A percentile compares a stretch with the other conserved stretches of the same genome.
Evolutionary conservation across 2,888 invertebrate genomes (phyloP).

Genomic region (Eretmocerus hayati): DNA sequence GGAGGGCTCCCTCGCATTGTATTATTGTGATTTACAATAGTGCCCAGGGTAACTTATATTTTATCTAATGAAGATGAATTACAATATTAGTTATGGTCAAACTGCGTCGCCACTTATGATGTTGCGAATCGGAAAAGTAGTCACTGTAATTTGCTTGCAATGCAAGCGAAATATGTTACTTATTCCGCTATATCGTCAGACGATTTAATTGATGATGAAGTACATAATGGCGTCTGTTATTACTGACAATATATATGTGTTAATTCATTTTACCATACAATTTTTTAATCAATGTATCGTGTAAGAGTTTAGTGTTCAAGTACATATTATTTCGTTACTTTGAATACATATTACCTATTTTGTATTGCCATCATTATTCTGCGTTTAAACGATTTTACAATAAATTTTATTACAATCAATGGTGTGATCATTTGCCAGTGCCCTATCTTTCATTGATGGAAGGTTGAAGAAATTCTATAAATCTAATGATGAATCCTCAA

Average conservation of each 20-base stretch:
- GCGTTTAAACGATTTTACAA: constrained; percentile 19
- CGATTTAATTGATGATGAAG: constrained; percentile 7
- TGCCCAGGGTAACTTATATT: not conserved
- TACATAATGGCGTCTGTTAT: constrained; percentile 6
- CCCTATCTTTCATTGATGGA: too few relatives aligned
- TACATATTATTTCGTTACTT: constrained; percentile 7
- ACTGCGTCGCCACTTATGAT: not conserved
- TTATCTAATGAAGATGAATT: not conserved
- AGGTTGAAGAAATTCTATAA: too few relatives aligned
- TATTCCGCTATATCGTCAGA: constrained; percentile 12
- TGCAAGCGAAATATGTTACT: constrained; percentile 9
- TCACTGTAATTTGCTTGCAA: constrained; percentile 20
- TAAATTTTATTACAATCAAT: constrained; percentile 23
- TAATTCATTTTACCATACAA: constrained; percentile 10
- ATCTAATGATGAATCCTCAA: too few relatives aligned
- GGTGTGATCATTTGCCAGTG: too few relatives aligned
- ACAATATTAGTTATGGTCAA: too few relatives aligned
- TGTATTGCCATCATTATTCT: constrained; percentile 15
- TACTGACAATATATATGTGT: constrained; percentile 8
- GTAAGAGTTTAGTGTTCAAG: constrained; percentile 2
- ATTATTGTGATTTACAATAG: constrained; percentile 11
- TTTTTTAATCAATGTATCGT: constrained; percentile 10
- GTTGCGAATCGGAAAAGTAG: constrained; percentile 3
- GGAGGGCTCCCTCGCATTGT: constrained; percentile 8
- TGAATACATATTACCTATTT: constrained; percentile 11